These are phyloP conservation scores for Acrobasis consociella DNA, from an alignment of 2,888 invertebrate species.

Conservation along the genomic window DNA sequence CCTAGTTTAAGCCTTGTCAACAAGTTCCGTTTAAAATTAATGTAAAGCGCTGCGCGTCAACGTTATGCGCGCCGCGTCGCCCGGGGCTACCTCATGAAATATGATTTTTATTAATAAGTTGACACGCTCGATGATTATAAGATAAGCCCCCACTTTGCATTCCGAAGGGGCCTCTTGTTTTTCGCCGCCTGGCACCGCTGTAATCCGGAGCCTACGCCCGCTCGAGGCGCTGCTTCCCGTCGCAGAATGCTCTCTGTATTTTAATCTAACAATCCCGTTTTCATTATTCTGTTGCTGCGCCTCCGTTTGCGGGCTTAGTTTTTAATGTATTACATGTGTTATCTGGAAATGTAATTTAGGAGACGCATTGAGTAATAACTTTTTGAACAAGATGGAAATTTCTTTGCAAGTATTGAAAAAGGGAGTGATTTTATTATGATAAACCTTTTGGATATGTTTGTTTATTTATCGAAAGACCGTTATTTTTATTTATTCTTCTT, in stretches of 20 bases:
- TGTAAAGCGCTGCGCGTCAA: conserved; percentile 41
- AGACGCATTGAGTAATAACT: not conserved
- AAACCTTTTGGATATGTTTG: not conserved
- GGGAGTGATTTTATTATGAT: not conserved
- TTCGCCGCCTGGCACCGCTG: conserved; percentile 57
- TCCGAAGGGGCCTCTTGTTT: conserved; percentile 74
- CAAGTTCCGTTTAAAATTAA: conserved; percentile 60
- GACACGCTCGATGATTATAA: conserved; percentile 83
- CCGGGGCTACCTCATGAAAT: conserved; percentile 70
- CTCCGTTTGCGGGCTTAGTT: conserved; percentile 31
- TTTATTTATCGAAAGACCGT: not conserved
- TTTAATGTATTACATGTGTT: conserved; percentile 28
- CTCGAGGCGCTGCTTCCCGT: conserved; percentile 40
- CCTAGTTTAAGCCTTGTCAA: conserved; percentile 48
- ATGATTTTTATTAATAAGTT: conserved; percentile 84
- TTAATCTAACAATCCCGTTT: conserved; percentile 39
- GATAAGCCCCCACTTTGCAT: conserved; percentile 82
- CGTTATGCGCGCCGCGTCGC: conserved; percentile 66
- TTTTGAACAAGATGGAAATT: not conserved
- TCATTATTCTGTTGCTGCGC: conserved; percentile 34
- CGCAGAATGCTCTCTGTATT: conserved; percentile 50
- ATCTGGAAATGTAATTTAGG: conserved; percentile 8
- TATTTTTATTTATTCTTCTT: too few relatives aligned
- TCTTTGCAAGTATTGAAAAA: not conserved
- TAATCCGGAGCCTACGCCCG: conserved; percentile 69